A percentile compares a stretch with the other conserved stretches of the same genome.
These are phyloP conservation scores for Plebejus argus DNA, from an alignment of 2,888 invertebrate species.

Conservation along the genomic window DNA sequence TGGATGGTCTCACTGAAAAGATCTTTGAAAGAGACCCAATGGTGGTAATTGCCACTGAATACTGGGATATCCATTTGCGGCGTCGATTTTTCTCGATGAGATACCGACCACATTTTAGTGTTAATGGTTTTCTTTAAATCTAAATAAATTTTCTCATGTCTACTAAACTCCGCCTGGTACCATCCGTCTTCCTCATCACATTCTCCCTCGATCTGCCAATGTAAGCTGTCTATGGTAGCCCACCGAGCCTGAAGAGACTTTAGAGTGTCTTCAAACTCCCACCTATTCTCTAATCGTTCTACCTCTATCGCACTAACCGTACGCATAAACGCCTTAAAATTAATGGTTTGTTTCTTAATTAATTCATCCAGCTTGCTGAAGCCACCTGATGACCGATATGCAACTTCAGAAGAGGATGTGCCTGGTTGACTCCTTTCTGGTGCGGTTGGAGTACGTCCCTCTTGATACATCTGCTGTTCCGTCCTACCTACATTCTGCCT, in stretches of 20 bases:
- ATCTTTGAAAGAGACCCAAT: too few species aligned
- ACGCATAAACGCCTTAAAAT: constrained; percentile 35
- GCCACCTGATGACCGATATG: neutral
- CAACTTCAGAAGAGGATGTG: neutral
- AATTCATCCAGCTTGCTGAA: constrained; percentile 35
- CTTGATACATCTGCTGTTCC: neutral
- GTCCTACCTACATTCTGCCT: constrained; percentile 1
- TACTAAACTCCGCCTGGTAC: constrained; percentile 33
- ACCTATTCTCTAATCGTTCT: constrained; percentile 27
- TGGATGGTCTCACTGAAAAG: constrained; percentile 40
- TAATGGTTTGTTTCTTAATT: constrained; percentile 34
- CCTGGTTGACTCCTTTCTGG: constrained; percentile 6
- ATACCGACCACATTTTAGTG: constrained; percentile 21
- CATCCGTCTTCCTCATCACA: constrained; percentile 26
- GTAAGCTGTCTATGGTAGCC: constrained; percentile 36
- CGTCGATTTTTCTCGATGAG: constrained; percentile 30
- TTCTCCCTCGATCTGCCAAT: constrained; percentile 39
- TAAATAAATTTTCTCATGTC: constrained; percentile 31
- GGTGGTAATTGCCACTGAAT: constrained; percentile 39
- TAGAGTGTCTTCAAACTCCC: constrained; percentile 36
- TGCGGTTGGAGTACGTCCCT: neutral
- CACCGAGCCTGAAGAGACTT: constrained; percentile 36
- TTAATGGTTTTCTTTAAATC: constrained; percentile 34
- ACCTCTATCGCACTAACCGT: constrained; percentile 25
- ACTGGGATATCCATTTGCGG: constrained; percentile 37